Conservation (phyloP, 2,888 invertebrate species). For the Drosophila anomalata region DNA sequence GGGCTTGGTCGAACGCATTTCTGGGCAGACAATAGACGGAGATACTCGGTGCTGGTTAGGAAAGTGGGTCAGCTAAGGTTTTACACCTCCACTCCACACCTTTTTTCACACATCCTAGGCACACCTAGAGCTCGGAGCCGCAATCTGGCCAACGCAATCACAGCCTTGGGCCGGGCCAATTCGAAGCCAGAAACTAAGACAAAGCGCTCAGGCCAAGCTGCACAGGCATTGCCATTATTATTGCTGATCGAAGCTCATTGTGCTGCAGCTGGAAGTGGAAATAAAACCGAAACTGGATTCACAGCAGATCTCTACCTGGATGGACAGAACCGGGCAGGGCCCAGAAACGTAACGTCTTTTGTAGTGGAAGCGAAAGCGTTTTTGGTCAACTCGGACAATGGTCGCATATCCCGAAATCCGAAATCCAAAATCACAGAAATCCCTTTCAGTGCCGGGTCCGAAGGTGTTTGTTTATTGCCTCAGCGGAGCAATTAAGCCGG, state of each 20-base stretch:
- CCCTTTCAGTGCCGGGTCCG: slow-evolving; percentile 36
- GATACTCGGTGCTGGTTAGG: slow-evolving; percentile 20
- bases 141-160: slow-evolving; percentile 48
- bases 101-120: slow-evolving; percentile 42
- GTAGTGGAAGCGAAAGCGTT: slow-evolving; percentile 65
- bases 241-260: slow-evolving; percentile 71
- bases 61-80: slow-evolving; percentile 73
- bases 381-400: slow-evolving; percentile 64
- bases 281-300: slow-evolving; percentile 13
- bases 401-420: slow-evolving; percentile 34
- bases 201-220: slow-evolving; percentile 32
- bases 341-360: slow-evolving; percentile 72
- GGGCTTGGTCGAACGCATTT: slow-evolving; percentile 46
- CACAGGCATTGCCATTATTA: slow-evolving; percentile 45
- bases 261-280: slow-evolving; percentile 37
- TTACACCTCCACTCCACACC: slow-evolving; percentile 71
- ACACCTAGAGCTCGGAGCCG: slow-evolving; percentile 40
- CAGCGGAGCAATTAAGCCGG: slow-evolving; percentile 69
- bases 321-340: slow-evolving; percentile 18
- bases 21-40: slow-evolving; percentile 34
- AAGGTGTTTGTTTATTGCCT: slow-evolving; percentile 76
- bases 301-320: slow-evolving; percentile 5
- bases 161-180: slow-evolving; percentile 43
- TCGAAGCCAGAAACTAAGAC: slow-evolving; percentile 31
- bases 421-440: slow-evolving; percentile 28